phyloP scores from a whole-genome alignment of 2,797 vertebrate genomes.

The Merluccius polli region DNA sequence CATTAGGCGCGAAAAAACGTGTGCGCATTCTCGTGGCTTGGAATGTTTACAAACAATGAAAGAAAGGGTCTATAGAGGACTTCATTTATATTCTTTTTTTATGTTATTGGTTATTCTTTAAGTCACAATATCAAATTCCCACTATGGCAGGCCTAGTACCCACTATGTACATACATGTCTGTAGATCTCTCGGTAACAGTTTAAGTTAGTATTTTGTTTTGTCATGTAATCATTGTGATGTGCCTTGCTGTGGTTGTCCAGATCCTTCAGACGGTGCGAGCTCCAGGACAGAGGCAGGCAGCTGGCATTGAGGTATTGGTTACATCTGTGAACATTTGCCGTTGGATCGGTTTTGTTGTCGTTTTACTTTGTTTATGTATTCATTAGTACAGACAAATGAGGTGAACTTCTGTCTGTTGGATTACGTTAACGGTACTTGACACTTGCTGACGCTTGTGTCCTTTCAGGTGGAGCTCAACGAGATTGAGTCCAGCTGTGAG shows the following conservation, averaged over 20 bases:
- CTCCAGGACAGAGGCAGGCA: conserved; percentile 87
- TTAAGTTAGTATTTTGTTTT: neutral
- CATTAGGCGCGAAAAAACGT: no score
- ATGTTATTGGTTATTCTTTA: neutral
- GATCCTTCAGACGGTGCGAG: conserved; percentile 91
- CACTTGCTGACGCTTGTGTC: neutral
- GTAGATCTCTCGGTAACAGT: neutral
- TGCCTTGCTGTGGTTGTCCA: conserved; percentile 46
- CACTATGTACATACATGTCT: neutral
- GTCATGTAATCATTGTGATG: neutral
- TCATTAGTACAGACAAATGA: no score
- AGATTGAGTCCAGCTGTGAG: conserved; percentile 95
- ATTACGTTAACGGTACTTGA: neutral
- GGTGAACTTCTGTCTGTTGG: neutral
- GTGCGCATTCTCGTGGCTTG: no score
- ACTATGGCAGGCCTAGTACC: neutral
- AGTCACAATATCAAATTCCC: neutral
- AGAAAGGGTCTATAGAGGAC: no score
- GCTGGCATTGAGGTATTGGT: conserved; percentile 89
- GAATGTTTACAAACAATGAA: no score
- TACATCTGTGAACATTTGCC: neutral
- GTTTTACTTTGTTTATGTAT: neutral
- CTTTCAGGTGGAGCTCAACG: conserved; percentile 89
- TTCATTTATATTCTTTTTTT: neutral
- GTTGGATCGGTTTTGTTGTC: no score